Conservation (phyloP, 1,140 invertebrate genomes). For the Drosophila fuyamai region DNA sequence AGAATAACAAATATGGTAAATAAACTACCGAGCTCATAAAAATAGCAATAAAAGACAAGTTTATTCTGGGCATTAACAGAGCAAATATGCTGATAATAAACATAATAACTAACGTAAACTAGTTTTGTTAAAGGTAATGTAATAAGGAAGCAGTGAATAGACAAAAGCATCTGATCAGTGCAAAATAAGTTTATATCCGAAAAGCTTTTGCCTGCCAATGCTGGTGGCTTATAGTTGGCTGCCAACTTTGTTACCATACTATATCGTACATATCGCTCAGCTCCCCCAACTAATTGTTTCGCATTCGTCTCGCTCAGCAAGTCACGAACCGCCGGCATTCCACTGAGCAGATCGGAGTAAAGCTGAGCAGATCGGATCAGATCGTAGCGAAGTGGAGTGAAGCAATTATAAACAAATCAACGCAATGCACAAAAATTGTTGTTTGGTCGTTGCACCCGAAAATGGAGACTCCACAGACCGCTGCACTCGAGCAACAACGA, state of each 20-base stretch:
- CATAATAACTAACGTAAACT: too few relatives aligned
- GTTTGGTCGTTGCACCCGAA: constrained; percentile 47
- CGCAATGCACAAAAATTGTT: constrained; percentile 53
- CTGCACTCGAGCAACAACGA: constrained; percentile 14
- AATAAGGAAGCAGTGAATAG: not conserved
- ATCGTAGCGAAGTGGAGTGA: not conserved
- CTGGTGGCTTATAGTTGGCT: constrained; percentile 2
- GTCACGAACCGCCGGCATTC: constrained; percentile 68
- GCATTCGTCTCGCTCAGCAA: constrained; percentile 69
- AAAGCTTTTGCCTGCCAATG: not conserved
- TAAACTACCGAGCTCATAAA: too few relatives aligned
- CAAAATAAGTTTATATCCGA: not conserved
- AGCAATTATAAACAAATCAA: constrained; percentile 57
- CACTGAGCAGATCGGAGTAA: constrained; percentile 11
- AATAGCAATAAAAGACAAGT: too few relatives aligned
- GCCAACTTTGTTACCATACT: not conserved
- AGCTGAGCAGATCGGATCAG: constrained; percentile 31
- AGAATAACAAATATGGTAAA: too few relatives aligned
- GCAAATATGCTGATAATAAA: not conserved
- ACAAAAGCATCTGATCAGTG: not conserved
- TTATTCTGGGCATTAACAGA: not conserved
- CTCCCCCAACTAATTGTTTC: constrained; percentile 63
- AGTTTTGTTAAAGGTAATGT: not conserved
- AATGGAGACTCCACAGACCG: constrained; percentile 11
- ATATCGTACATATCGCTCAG: constrained; percentile 14